Conservation (phyloP, 2,113 vertebrate genomes). For the Hyla sarda region DNA sequence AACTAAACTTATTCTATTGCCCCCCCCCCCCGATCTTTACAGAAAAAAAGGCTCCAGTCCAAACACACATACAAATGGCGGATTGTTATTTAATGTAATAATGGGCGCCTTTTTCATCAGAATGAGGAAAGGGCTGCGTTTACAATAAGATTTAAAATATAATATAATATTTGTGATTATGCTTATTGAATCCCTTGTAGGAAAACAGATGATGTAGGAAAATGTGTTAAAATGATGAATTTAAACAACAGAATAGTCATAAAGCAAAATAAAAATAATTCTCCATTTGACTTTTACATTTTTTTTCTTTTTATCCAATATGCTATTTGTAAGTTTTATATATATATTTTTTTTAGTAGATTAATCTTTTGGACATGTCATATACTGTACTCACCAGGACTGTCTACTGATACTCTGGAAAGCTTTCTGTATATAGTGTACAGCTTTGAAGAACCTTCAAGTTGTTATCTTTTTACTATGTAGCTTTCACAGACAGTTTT, state of each 20-base stretch:
- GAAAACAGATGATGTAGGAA: constrained; percentile 11
- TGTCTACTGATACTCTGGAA: not conserved
- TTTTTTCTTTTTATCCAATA: not conserved
- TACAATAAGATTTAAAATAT: constrained; percentile 32
- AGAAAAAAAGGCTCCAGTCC: constrained; percentile 13
- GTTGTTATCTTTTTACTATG: not conserved
- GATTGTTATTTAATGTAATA: constrained; percentile 29
- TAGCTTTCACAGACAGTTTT: not conserved
- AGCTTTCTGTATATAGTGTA: not conserved
- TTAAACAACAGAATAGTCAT: not conserved
- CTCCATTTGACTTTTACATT: not conserved
- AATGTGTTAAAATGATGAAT: not conserved
- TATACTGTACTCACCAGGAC: not conserved
- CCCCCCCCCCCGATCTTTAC: not conserved
- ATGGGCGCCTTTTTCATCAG: constrained; percentile 11
- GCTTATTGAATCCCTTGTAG: constrained; percentile 31
- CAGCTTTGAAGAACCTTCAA: not conserved
- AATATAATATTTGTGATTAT: constrained; percentile 28
- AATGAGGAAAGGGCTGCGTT: constrained; percentile 12
- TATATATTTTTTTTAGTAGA: not conserved
- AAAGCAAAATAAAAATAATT: not conserved
- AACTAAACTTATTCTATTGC: not conserved
- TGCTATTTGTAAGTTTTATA: not conserved
- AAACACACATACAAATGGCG: constrained; percentile 18
- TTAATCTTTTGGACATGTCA: not conserved